These are phyloP conservation scores for Eumeta japonica DNA, from an alignment of 1,140 invertebrate genomes.

Conservation along the genomic window DNA sequence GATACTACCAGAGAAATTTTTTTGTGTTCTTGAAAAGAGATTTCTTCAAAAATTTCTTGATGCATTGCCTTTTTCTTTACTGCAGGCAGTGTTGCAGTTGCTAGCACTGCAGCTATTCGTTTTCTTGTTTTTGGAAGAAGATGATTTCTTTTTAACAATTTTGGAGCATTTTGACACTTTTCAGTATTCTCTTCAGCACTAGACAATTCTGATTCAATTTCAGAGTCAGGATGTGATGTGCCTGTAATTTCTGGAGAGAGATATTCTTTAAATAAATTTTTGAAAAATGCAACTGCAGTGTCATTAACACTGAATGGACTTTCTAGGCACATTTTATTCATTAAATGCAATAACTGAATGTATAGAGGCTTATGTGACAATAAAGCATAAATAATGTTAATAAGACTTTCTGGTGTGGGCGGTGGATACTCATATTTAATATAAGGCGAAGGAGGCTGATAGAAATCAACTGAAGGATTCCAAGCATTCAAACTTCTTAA, in stretches of 20 bases:
- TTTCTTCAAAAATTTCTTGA: slow-evolving; percentile 66
- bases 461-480: slow-evolving; percentile 65
- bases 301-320: slow-evolving; percentile 74
- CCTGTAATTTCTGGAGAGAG: slow-evolving; percentile 14
- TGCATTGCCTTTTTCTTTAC: slow-evolving; percentile 49
- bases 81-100: slow-evolving; percentile 24
- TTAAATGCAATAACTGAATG: slow-evolving; percentile 84
- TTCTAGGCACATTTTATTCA: slow-evolving; percentile 93
- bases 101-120: slow-evolving; percentile 62
- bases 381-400: slow-evolving; percentile 77
- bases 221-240: slow-evolving; percentile 20
- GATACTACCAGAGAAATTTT: slow-evolving; percentile 67
- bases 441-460: slow-evolving; percentile 71
- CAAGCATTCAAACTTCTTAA: slow-evolving; percentile 68
- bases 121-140: slow-evolving; percentile 62
- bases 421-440: slow-evolving; percentile 75
- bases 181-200: slow-evolving; percentile 62
- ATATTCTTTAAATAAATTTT: slow-evolving; percentile 33
- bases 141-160: slow-evolving; percentile 60
- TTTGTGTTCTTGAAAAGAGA: slow-evolving; percentile 50
- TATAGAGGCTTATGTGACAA: slow-evolving; percentile 79
- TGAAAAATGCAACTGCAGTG: slow-evolving; percentile 48
- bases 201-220: slow-evolving; percentile 80
- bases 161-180: slow-evolving; percentile 33
- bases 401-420: slow-evolving; percentile 69